Percentiles rank a stretch among this genome's conserved stretches.
phyloP scores from a whole-genome alignment of 2,888 invertebrate genomes.

The Gryllus longicercus region DNA sequence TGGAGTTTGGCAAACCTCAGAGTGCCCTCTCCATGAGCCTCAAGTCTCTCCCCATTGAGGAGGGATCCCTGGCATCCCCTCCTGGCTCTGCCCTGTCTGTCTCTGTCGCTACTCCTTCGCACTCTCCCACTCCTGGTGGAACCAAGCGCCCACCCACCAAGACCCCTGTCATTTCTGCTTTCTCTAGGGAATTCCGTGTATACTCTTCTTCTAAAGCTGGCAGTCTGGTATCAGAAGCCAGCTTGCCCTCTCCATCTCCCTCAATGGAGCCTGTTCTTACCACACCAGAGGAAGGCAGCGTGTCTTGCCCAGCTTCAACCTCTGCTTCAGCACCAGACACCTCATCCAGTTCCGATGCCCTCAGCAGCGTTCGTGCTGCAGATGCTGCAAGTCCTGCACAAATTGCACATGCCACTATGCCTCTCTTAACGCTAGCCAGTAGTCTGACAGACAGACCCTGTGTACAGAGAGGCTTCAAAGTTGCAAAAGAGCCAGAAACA shows the following conservation, averaged over 20 bases:
- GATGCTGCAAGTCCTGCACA: constrained; percentile 21
- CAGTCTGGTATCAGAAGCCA: background rate
- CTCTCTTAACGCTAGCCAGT: constrained; percentile 33
- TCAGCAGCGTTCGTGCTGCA: background rate
- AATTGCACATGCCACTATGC: constrained; percentile 19
- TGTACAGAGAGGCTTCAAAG: constrained; percentile 32
- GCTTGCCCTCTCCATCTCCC: background rate
- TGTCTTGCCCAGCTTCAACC: background rate
- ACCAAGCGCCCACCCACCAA: background rate
- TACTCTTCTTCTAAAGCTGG: constrained; percentile 6
- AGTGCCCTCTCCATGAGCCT: background rate
- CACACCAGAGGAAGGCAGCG: background rate
- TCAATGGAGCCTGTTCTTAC: background rate
- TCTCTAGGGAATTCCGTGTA: constrained; percentile 21
- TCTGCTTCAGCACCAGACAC: constrained; percentile 5
- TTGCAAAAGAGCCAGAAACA: constrained; percentile 23
- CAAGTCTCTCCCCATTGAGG: background rate
- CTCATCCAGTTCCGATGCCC: constrained; percentile 26
- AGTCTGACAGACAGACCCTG: constrained; percentile 30
- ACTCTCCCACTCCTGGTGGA: background rate
- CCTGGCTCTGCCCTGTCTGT: background rate
- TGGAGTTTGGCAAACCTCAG: background rate
- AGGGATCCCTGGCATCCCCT: background rate
- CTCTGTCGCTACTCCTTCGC: background rate
- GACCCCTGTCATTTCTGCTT: constrained; percentile 24